A percentile compares a stretch with the other conserved stretches of the same genome.
These are phyloP conservation scores for Dendrocincla tyrannina DNA, from an alignment of 2,797 vertebrate species.

Conservation along the genomic window DNA sequence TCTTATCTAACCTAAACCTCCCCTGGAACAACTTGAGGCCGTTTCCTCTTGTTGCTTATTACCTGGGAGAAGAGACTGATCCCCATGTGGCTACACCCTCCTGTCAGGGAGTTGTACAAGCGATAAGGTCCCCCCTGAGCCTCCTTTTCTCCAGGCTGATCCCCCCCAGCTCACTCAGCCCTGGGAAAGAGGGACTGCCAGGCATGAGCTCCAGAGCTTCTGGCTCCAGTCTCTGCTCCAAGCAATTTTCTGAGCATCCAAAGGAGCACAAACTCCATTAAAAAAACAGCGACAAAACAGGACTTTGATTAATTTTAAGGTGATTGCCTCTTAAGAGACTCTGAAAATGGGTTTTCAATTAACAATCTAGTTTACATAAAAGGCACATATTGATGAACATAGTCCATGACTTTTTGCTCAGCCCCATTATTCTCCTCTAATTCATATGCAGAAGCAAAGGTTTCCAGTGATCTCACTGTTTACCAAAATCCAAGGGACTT, in stretches of 20 bases:
- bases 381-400: constrained; percentile 15
- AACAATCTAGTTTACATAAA: constrained; percentile 22
- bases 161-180: neutral
- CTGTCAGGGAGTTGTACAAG: neutral
- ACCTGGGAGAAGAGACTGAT: neutral
- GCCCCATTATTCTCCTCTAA: constrained; percentile 12
- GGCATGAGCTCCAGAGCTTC: neutral
- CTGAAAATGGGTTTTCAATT: constrained; percentile 34
- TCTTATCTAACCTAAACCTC: neutral
- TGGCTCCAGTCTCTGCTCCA: neutral
- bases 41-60: neutral
- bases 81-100: no score
- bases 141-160: neutral
- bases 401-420: neutral
- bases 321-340: constrained; percentile 41
- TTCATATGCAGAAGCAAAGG: neutral
- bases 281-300: neutral
- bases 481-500: neutral
- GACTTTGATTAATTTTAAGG: constrained; percentile 41
- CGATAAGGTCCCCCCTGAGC: no score
- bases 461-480: constrained; percentile 26
- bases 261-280: neutral
- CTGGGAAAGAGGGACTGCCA: neutral
- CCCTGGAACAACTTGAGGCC: neutral
- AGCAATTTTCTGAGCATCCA: neutral